phyloP scores from a whole-genome alignment of 2,113 vertebrate species.

The Microcebus jonahi region DNA sequence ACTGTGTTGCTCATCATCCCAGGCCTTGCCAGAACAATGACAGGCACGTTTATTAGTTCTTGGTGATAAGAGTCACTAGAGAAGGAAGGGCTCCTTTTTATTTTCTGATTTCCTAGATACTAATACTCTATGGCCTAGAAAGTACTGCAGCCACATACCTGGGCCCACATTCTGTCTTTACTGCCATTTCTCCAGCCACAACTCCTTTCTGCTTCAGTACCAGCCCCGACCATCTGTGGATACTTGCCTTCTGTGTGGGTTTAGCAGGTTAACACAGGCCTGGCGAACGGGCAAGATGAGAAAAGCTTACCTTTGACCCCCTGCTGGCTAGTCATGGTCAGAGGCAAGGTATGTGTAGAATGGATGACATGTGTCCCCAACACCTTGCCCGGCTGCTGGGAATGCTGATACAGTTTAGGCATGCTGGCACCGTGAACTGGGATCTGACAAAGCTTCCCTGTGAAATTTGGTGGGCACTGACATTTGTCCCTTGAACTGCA shows the following conservation, averaged over 20 bases:
- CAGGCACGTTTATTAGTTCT: neutral
- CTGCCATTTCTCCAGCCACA: neutral
- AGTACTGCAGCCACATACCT: neutral
- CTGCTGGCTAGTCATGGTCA: constrained; percentile 94
- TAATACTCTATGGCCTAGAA: neutral
- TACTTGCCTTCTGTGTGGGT: neutral
- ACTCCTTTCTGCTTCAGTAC: neutral
- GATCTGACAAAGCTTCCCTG: constrained; percentile 98
- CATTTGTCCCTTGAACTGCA: constrained; percentile 97
- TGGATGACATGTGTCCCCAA: constrained; percentile 90
- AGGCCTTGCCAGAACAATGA: neutral
- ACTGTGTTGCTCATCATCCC: neutral
- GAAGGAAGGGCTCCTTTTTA: neutral
- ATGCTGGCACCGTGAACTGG: constrained; percentile 85
- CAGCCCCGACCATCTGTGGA: neutral
- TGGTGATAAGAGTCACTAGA: neutral
- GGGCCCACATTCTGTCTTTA: neutral
- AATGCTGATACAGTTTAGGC: constrained; percentile 86
- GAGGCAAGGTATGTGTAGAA: constrained; percentile 96
- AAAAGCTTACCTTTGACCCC: constrained; percentile 90
- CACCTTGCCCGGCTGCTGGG: constrained; percentile 85
- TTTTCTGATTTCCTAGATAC: neutral
- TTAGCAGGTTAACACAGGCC: neutral
- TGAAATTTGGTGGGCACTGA: constrained; percentile 96
- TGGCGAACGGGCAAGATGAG: neutral